Base-by-base conservation (phyloP, 1,140 invertebrate species). In the Halotydeus destructor region DNA sequence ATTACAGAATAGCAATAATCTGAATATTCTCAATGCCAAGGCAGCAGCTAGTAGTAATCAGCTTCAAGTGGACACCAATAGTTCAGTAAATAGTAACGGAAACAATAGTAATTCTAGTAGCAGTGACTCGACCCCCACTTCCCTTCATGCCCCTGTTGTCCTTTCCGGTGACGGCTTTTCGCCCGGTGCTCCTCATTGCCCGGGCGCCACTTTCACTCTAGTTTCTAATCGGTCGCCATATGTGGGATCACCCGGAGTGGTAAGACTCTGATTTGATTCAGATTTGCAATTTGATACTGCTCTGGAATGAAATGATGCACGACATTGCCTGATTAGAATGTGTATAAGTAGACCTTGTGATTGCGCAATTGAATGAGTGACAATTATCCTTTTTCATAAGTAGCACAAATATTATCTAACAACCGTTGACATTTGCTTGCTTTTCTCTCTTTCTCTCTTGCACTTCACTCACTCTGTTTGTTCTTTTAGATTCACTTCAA, bases 231-330 rank as follows among this genome's bases (percentile, higher is more conserved):
- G 36, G 23, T n/a, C 33, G 23, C 24, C 24, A 24, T 43, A n/a
- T 22, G 18, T 27, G n/a, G 41, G 41, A 43, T 39, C 41, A 21
- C 23, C 31, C 14, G 41, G 41, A 35, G 41, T 43, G 41, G 41
- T 43, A 43, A 43, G n/a, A n/a, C n/a, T n/a, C n/a, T n/a, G n/a
- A n/a, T n/a, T n/a, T n/a, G n/a, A n/a, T n/a, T n/a, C n/a, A n/a
- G n/a, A n/a, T n/a, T n/a, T n/a, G n/a, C n/a, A n/a, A n/a, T n/a
- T n/a, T n/a, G n/a, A n/a, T n/a, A n/a, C n/a, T n/a, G n/a, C n/a
- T n/a, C n/a, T n/a, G n/a, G n/a, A n/a, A n/a, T n/a, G n/a, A n/a
- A n/a, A n/a, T n/a, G n/a, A n/a, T n/a, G 41, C 23, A 18, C 9
- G 18, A n/a, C 22, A 43, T 21, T 14, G n/a, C 28, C 21, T 41